Percentiles rank a stretch among this genome's conserved stretches.
These are phyloP conservation scores for Micromesistius poutassou DNA, from an alignment of 2,797 vertebrate species.

Conservation along the genomic window DNA sequence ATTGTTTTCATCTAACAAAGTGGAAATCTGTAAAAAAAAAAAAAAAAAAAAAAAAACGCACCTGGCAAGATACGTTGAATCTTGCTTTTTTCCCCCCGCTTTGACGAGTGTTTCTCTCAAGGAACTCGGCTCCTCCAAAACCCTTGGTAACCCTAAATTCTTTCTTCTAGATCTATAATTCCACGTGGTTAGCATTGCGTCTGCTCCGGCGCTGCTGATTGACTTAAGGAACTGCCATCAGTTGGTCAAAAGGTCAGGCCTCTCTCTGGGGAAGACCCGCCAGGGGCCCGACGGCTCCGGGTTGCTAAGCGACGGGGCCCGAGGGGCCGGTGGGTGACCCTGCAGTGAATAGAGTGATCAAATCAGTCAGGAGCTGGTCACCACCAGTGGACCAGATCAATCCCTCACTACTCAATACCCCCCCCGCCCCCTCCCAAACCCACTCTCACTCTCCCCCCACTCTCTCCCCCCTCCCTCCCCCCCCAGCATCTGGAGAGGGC, in stretches of 20 bases:
- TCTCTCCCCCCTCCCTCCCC: slow-evolving; percentile 31
- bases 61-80: slow-evolving; percentile 61
- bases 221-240: slow-evolving; percentile 23
- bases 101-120: slow-evolving; percentile 16
- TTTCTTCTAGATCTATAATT: slow-evolving; percentile 38
- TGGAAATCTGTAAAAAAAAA: slow-evolving; percentile 47
- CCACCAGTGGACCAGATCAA: slow-evolving; percentile 52
- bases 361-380: slow-evolving; percentile 53
- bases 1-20: slow-evolving; percentile 51
- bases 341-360: slow-evolving; percentile 45
- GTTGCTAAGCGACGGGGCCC: slow-evolving; percentile 41
- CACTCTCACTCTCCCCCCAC: neutral
- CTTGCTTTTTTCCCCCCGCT: slow-evolving; percentile 42
- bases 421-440: neutral
- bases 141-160: slow-evolving; percentile 33
- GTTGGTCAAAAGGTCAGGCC: slow-evolving; percentile 41
- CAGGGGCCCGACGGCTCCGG: slow-evolving; percentile 38
- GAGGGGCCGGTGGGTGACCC: slow-evolving; percentile 35
- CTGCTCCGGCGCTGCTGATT: slow-evolving; percentile 40
- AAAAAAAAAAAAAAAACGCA: slow-evolving; percentile 35
- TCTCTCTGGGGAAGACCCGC: neutral
- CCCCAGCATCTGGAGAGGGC: slow-evolving; percentile 43
- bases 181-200: slow-evolving; percentile 43
- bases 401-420: slow-evolving; percentile 43
- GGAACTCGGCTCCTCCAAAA: slow-evolving; percentile 4